Evolutionary conservation across 1,140 invertebrate genomes (phyloP).

Genomic region (Dufourea novaeangliae): DNA sequence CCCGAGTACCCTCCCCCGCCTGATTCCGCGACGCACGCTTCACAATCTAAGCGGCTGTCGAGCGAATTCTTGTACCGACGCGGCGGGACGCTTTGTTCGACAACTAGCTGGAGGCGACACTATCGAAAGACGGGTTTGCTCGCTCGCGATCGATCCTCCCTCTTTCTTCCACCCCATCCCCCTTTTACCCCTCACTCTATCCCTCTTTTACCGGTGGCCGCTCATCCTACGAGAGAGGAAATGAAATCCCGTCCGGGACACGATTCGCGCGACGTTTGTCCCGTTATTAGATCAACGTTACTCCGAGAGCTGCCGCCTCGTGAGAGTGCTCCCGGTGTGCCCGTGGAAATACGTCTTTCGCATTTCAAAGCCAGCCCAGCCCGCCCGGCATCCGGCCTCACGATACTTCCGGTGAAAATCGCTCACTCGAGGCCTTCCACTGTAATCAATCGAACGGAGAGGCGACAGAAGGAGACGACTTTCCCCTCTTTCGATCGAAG

Average conservation of each 20-base stretch:
- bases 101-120: conserved; percentile 63
- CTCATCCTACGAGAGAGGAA: conserved; percentile 65
- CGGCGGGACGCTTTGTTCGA: conserved; percentile 61
- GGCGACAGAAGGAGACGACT: not conserved
- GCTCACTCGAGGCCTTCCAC: not conserved
- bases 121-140: conserved; percentile 60
- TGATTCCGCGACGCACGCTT: conserved; percentile 16
- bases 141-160: conserved; percentile 53
- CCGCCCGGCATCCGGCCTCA: not conserved
- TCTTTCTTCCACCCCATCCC: conserved; percentile 28
- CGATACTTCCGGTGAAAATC: conserved; percentile 14
- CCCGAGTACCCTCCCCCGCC: not conserved
- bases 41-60: conserved; percentile 52
- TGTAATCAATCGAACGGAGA: not conserved
- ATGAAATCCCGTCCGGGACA: conserved; percentile 70
- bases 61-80: conserved; percentile 56
- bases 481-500: not conserved
- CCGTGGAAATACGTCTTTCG: conserved; percentile 63
- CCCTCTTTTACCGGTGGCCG: not conserved
- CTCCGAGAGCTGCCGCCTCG: conserved; percentile 53
- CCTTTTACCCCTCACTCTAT: conserved; percentile 4
- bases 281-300: conserved; percentile 73
- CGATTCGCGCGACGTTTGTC: conserved; percentile 69
- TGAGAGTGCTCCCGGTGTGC: conserved; percentile 44
- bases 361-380: conserved; percentile 56